Conservation (phyloP, 2,113 vertebrate species). For the Cisticola juncidis region DNA sequence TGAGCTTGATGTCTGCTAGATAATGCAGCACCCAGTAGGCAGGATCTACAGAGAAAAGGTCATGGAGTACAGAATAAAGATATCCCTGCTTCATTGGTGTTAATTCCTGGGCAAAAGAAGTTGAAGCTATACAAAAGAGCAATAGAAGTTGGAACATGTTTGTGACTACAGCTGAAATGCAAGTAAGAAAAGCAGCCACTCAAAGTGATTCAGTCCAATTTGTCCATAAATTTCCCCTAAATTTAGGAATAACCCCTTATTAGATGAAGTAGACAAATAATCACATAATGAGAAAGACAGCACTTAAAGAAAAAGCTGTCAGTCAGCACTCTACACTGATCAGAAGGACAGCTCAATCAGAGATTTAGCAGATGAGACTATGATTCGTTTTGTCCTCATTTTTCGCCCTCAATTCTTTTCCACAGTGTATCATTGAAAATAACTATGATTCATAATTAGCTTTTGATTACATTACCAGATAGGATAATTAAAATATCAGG, state of each 20-base stretch:
- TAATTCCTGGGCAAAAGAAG: not conserved
- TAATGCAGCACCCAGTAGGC: not conserved
- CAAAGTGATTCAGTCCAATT: not conserved
- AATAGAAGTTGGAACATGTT: not conserved
- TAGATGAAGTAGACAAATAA: not conserved
- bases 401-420: not conserved
- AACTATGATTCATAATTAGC: conserved; percentile 23
- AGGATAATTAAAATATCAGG: conserved; percentile 22
- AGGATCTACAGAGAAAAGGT: not conserved
- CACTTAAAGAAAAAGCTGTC: conserved; percentile 1
- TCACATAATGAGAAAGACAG: not conserved
- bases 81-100: not conserved
- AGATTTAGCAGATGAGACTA: not conserved
- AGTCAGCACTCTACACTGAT: not conserved
- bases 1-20: not conserved
- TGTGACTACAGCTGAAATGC: not conserved
- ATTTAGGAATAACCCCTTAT: not conserved
- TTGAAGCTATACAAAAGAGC: not conserved
- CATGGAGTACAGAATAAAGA: not conserved
- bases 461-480: conserved; percentile 45
- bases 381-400: not conserved
- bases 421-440: not conserved
- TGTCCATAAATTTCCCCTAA: not conserved
- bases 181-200: not conserved
- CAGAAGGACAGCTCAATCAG: conserved; percentile 12